These are phyloP conservation scores for Oryzias dopingdopingensis DNA, from an alignment of 2,797 vertebrate genomes.

Conservation along the genomic window DNA sequence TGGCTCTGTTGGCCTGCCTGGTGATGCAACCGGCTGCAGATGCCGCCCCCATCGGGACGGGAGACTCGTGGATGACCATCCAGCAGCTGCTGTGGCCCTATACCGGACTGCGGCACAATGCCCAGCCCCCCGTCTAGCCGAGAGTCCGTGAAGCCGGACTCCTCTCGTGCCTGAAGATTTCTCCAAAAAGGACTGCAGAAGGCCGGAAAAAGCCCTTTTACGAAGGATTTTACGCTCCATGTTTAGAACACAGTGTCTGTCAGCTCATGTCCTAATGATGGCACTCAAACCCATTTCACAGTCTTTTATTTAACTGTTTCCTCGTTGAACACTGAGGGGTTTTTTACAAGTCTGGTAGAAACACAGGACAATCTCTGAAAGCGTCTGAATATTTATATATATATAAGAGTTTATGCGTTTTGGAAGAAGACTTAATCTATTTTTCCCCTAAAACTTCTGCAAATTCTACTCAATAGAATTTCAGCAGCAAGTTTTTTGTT, in stretches of 20 bases:
- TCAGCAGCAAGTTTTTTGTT: slow-evolving; percentile 49
- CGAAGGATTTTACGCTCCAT: slow-evolving; percentile 51
- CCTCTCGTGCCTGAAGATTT: slow-evolving; percentile 51
- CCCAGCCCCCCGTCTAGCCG: slow-evolving; percentile 85
- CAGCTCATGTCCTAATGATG: slow-evolving; percentile 29
- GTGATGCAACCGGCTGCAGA: slow-evolving; percentile 87
- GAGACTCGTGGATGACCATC: slow-evolving; percentile 88
- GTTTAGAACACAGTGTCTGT: slow-evolving; percentile 13
- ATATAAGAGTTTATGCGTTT: slow-evolving; percentile 59
- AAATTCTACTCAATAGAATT: slow-evolving; percentile 45
- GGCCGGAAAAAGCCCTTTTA: not conserved
- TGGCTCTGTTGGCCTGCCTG: slow-evolving; percentile 84
- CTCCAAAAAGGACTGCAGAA: slow-evolving; percentile 28
- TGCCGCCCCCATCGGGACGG: slow-evolving; percentile 84
- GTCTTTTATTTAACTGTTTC: slow-evolving; percentile 42
- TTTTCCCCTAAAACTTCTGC: slow-evolving; percentile 44
- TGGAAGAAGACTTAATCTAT: slow-evolving; percentile 45
- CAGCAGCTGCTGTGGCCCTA: slow-evolving; percentile 94
- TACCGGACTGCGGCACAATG: slow-evolving; percentile 83
- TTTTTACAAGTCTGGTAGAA: slow-evolving; percentile 45
- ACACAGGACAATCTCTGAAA: slow-evolving; percentile 60
- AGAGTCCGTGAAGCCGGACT: not conserved
- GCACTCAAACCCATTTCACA: slow-evolving; percentile 47
- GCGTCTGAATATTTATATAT: slow-evolving; percentile 62
- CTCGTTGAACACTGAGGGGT: slow-evolving; percentile 26